A percentile compares a stretch with the other conserved stretches of the same genome.
These are phyloP conservation scores for Melitaea cinxia DNA, from an alignment of 1,140 invertebrate genomes.

Conservation along the genomic window DNA sequence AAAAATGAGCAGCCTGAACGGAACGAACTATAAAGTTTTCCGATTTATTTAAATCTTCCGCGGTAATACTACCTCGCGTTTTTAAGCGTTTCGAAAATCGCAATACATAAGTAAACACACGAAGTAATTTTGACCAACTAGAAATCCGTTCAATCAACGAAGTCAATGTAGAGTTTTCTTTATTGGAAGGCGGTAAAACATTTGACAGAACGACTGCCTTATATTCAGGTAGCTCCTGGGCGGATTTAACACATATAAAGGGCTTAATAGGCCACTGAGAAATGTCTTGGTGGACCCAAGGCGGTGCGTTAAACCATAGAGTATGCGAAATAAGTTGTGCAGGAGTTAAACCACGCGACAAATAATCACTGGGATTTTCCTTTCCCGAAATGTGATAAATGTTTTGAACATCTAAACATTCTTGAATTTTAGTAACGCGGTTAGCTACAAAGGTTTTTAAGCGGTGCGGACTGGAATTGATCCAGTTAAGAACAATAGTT, in stretches of 20 bases:
- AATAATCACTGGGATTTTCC: conserved; percentile 2
- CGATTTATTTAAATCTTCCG: background rate
- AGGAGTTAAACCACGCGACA: background rate
- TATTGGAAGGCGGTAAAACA: too few species aligned
- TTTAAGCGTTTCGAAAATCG: background rate
- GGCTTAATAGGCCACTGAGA: background rate
- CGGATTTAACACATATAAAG: too few species aligned
- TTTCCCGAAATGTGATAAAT: background rate
- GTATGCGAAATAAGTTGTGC: background rate
- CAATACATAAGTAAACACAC: background rate
- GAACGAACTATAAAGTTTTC: background rate
- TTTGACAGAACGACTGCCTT: background rate
- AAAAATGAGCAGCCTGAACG: background rate
- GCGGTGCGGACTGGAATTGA: background rate
- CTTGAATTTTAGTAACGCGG: conserved; percentile 1
- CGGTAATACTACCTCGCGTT: background rate
- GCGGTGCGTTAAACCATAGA: background rate
- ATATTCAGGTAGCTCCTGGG: background rate
- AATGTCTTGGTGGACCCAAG: background rate
- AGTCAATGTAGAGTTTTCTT: background rate
- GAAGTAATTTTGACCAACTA: background rate
- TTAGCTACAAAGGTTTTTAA: conserved; percentile 7
- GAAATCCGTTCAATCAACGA: background rate
- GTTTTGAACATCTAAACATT: background rate
- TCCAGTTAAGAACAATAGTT: background rate